A percentile compares a stretch with the other conserved stretches of the same genome.
Evolutionary conservation across 2,797 vertebrate species (phyloP).

Genomic region (Carapus acus): DNA sequence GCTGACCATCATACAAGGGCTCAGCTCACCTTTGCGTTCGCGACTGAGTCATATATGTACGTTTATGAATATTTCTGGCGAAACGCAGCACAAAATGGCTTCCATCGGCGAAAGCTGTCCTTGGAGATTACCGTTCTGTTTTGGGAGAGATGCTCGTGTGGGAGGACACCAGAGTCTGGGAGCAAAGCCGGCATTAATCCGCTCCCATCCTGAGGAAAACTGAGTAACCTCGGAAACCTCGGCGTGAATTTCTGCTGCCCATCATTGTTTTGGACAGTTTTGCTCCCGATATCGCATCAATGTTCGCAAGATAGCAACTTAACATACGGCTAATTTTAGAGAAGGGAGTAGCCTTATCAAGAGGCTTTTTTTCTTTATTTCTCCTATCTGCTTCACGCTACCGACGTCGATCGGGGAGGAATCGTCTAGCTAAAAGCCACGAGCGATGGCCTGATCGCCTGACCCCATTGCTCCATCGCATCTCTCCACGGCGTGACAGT

Average conservation of each 20-base stretch:
- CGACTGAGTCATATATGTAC: constrained; percentile 33
- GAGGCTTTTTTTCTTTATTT: constrained; percentile 1
- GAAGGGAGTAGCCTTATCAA: background rate
- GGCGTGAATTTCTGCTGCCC: background rate
- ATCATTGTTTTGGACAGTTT: background rate
- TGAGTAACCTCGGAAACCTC: background rate
- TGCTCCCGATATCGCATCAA: background rate
- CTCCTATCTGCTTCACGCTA: constrained; percentile 2
- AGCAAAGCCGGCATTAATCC: background rate
- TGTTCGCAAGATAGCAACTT: background rate
- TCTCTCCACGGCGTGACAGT: constrained; percentile 20
- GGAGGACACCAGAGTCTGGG: constrained; percentile 10
- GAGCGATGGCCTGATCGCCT: constrained; percentile 8
- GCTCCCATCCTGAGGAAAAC: background rate
- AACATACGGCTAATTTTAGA: background rate
- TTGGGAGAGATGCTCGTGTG: constrained; percentile 5
- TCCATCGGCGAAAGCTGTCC: constrained; percentile 40
- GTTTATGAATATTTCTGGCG: background rate
- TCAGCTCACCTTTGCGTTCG: constrained; percentile 42
- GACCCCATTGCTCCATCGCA: constrained; percentile 10
- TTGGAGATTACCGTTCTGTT: constrained; percentile 23
- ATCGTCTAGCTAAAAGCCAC: constrained; percentile 13
- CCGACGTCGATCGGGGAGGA: constrained; percentile 15
- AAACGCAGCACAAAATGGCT: constrained; percentile 7
- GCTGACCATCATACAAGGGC: constrained; percentile 19